phyloP scores from a whole-genome alignment of 2,888 invertebrate species.

The Nephrotoma guestfalica region DNA sequence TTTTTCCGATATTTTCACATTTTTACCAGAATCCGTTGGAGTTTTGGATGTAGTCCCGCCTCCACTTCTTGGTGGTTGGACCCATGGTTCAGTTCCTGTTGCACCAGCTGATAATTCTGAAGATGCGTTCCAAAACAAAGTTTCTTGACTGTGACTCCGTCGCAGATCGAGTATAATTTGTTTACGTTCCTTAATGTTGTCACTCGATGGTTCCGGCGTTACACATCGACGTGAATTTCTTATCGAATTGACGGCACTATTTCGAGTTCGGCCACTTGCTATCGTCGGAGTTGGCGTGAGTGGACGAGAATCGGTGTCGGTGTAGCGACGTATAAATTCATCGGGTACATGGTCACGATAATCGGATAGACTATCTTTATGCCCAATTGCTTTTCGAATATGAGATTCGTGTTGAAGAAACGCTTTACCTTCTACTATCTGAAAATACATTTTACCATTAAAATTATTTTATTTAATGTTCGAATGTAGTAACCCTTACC shows the following conservation, averaged over 20 bases:
- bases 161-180: conserved; percentile 55
- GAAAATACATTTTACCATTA: conserved; percentile 12
- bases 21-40: background rate
- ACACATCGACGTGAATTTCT: conserved; percentile 42
- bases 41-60: background rate
- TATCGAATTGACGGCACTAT: conserved; percentile 41
- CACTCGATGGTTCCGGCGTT: conserved; percentile 51
- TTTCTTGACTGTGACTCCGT: conserved; percentile 35
- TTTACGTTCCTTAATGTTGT: conserved; percentile 37
- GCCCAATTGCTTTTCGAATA: conserved; percentile 23
- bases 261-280: conserved; percentile 52
- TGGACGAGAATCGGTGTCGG: conserved; percentile 73
- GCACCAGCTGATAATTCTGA: conserved; percentile 30
- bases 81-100: background rate
- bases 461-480: background rate
- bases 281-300: conserved; percentile 66
- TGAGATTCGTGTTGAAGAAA: conserved; percentile 14
- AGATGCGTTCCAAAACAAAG: conserved; percentile 36
- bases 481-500: conserved; percentile 25
- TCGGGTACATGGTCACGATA: conserved; percentile 52
- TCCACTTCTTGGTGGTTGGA: background rate
- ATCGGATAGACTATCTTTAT: conserved; percentile 4
- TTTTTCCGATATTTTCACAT: background rate
- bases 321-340: conserved; percentile 62
- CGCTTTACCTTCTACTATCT: conserved; percentile 32